Evolutionary conservation across 2,888 invertebrate species (phyloP), one percentile per base, ranked within the genome.

Genomic region (Spisula solida): DNA sequence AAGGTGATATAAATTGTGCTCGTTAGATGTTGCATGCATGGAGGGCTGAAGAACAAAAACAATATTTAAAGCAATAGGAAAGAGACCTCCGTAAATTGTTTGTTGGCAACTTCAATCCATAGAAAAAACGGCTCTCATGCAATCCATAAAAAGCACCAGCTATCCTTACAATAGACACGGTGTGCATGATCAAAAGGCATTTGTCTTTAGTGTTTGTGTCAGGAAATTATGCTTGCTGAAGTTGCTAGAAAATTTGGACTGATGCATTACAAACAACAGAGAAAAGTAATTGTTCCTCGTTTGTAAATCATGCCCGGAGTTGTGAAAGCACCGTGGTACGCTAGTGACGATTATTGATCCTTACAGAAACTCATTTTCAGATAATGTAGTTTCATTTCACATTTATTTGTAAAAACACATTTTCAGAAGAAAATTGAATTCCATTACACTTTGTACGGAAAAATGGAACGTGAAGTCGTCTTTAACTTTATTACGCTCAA

Each of bases 341-440:
- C 31, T 31, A 75, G 75, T 75, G 31, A 75, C 75, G 16, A 75
- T 48, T 83, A 83, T 83, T 83, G 83, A 83, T 83, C 83, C 51
- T 1, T 51, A n/a, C 29, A 48, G 75, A 51, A 83, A 83, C 83
- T 83, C 75, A 83, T 83, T 83, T 70, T 48, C 34, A 56, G 78
- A 79, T 85, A 85, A 85, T 85, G 79, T 85, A 31, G 78, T 85
- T 85, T 85, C 85, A 85, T 85, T 78, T 79, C 79, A 78, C 85
- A 85, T 79, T 56, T 83, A 83, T 75, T 83, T 47, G 75, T 56
- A 79, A 79, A 78, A 85, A 85, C 79, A 41, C 85, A 56, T 78
- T 34, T 51, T 78, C 25, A 41, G 75, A 51, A 34, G 79, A 85
- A 85, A 78, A 78, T 85, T 85, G 85, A 85, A 85, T 85, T 78